Evolutionary conservation across 2,113 vertebrate species (phyloP).

Genomic region (Jaculus jaculus): DNA sequence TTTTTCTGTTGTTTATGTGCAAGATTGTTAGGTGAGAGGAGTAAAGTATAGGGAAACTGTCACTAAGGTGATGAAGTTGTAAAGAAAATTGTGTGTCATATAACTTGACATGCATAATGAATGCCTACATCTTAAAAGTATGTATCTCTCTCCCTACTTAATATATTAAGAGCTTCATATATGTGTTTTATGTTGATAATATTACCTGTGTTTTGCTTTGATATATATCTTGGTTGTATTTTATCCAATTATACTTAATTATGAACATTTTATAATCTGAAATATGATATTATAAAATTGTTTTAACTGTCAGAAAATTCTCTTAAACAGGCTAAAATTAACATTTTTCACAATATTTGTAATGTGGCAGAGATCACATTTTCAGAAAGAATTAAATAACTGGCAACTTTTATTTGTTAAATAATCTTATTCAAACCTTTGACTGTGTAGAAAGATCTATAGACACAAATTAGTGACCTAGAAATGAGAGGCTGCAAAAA

Average conservation of each 20-base stretch:
- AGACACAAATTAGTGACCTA: constrained; percentile 47
- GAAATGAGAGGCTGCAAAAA: constrained; percentile 62
- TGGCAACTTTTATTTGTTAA: constrained; percentile 38
- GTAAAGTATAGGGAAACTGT: not conserved
- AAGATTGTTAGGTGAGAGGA: not conserved
- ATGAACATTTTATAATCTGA: constrained; percentile 15
- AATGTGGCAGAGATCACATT: not conserved
- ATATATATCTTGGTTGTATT: not conserved
- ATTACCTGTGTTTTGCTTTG: not conserved
- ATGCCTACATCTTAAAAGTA: not conserved
- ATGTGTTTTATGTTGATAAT: not conserved
- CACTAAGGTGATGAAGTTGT: not conserved
- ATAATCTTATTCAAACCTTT: constrained; percentile 11
- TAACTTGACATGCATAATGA: not conserved
- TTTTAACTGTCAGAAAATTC: constrained; percentile 12
- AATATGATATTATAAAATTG: not conserved
- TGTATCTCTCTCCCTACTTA: not conserved
- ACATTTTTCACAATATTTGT: constrained; percentile 7
- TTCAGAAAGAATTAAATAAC: not conserved
- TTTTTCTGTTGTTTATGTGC: not conserved
- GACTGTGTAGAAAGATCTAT: constrained; percentile 16
- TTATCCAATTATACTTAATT: not conserved
- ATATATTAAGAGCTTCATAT: not conserved
- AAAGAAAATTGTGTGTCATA: not conserved
- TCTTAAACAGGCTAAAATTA: constrained; percentile 15